Evolutionary conservation across 2,888 invertebrate species (phyloP), one percentile per base, ranked within the genome.

Genomic region (Neria commutata): DNA sequence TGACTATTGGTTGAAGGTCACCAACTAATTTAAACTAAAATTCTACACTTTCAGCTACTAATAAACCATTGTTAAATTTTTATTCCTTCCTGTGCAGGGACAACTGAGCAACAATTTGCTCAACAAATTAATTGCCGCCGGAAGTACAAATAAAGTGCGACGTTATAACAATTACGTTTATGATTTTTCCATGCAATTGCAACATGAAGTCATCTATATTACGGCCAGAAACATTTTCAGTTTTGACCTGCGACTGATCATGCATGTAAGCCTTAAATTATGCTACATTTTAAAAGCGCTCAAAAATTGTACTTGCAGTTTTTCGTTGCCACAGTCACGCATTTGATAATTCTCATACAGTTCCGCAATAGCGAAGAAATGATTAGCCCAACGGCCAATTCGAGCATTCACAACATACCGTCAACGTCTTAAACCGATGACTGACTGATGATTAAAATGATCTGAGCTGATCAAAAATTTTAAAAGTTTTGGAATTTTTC

Each of bases 281-380:
- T 40, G 5, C 8, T 33, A 6, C 33, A 14, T 10, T 10, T 33
- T 14, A 33, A 14, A 33, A 14, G 14, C 33, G 6, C 33, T 14
- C 33, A 33, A 6, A 16, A 19, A 11, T 16, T 45, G 48, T 58
- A 5, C 53, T 62, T 45, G 3, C 33, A 69, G 67, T 63, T 67
- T 56, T 62, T 53, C 29, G 59, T 63, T 17, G 54, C 67, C 33
- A 67, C 65, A 49, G 60, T 50, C 1, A 67, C 67, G 1, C 61
- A 67, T 54, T 58, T 69, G 16, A 60, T 69, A 26, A 67, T 69
- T 46, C 61, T 69, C 1, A 65, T 69, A 55, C 67, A 69, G 47
- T 67, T 69, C 51, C 24, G 37, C 37, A 37, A 8, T 33, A 40
- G 23, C n/a, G 29, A 49, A 49, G 26, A 47, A 47, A 1, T 29